phyloP scores from a whole-genome alignment of 2,797 vertebrate genomes.

The Harpagifer antarcticus region DNA sequence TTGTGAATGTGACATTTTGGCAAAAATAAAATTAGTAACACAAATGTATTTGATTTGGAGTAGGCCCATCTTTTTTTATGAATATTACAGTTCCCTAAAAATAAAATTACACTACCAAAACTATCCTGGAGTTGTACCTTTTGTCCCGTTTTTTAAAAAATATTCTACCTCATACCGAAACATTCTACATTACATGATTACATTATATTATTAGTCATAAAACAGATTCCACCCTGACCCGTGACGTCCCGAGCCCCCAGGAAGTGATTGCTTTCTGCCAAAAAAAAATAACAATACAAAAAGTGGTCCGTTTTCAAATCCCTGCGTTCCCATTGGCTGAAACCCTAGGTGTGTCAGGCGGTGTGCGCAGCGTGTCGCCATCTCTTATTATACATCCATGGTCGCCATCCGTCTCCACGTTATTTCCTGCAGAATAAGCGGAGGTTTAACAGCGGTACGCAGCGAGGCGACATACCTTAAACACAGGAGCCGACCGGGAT shows the following conservation, averaged over 20 bases:
- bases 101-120: no score
- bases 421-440: slow-evolving; percentile 56
- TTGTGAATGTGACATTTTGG: no score
- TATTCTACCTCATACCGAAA: no score
- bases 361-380: slow-evolving; percentile 32
- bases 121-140: no score
- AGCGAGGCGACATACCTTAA: slow-evolving; percentile 20
- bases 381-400: no score
- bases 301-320: neutral
- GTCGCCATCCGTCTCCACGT: slow-evolving; percentile 37
- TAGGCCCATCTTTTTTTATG: no score
- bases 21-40: no score
- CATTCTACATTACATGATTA: no score
- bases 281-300: neutral
- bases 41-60: no score
- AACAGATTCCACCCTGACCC: neutral
- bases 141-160: no score
- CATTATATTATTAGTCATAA: neutral
- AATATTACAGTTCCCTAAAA: no score
- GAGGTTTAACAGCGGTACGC: slow-evolving; percentile 42
- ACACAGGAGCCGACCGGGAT: neutral
- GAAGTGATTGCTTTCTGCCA: slow-evolving; percentile 2
- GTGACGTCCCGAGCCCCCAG: slow-evolving; percentile 11
- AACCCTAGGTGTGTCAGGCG: slow-evolving; percentile 77
- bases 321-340: slow-evolving; percentile 66